A percentile compares a stretch with the other conserved stretches of the same genome.
Evolutionary conservation across 2,113 vertebrate genomes (phyloP).

Genomic region (Notothenia coriiceps): DNA sequence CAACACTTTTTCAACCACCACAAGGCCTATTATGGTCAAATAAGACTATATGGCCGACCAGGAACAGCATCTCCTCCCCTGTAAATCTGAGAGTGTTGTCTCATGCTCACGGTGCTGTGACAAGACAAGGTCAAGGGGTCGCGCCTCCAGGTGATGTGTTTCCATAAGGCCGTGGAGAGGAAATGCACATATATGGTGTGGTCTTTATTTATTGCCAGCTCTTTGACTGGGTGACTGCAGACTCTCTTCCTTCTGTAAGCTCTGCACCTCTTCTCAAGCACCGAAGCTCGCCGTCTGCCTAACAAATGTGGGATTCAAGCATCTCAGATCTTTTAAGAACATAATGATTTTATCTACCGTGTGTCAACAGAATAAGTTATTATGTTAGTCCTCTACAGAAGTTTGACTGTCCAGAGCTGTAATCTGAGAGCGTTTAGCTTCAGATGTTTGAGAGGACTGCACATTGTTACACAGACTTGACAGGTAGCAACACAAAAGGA

Average conservation of each 20-base stretch:
- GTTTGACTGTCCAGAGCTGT: constrained; percentile 9
- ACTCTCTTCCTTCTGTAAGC: constrained; percentile 56
- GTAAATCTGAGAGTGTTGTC: constrained; percentile 80
- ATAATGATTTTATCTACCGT: constrained; percentile 21
- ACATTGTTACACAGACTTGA: constrained; percentile 61
- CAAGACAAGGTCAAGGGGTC: constrained; percentile 78
- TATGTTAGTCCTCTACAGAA: neutral
- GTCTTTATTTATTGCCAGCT: constrained; percentile 79
- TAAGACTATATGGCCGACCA: constrained; percentile 54
- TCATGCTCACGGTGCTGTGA: constrained; percentile 78
- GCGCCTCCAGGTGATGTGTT: constrained; percentile 83
- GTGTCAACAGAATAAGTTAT: constrained; percentile 25
- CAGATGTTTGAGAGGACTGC: constrained; percentile 60
- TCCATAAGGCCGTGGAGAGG: constrained; percentile 77
- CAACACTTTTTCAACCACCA: constrained; percentile 75
- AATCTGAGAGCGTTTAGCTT: constrained; percentile 54
- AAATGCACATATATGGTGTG: constrained; percentile 84
- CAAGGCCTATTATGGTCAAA: constrained; percentile 86
- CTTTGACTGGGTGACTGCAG: constrained; percentile 68
- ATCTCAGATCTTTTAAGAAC: constrained; percentile 8
- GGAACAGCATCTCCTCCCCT: constrained; percentile 72
- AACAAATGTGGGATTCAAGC: constrained; percentile 25
- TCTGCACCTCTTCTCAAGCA: constrained; percentile 46
- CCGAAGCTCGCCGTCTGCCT: neutral
- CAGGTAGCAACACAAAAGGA: constrained; percentile 54